Evolutionary conservation across 2,113 vertebrate species (phyloP).

Genomic region (Rhagologus leucostigma): DNA sequence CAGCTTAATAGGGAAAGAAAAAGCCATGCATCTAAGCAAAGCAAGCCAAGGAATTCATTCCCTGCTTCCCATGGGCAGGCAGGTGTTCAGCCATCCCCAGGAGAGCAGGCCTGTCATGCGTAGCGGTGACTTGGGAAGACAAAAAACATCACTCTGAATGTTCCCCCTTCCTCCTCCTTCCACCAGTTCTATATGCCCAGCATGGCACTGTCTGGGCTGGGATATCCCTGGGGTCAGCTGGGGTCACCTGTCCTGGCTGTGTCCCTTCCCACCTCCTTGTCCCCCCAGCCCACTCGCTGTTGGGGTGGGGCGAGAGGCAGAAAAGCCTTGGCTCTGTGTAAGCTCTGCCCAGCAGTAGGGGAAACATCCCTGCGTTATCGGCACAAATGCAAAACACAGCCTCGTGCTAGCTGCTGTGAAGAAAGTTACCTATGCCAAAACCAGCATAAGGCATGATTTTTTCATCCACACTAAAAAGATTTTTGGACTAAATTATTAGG

Average conservation of each 20-base stretch:
- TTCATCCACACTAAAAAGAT: background rate
- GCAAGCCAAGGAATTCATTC: background rate
- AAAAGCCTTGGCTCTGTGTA: background rate
- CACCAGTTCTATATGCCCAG: background rate
- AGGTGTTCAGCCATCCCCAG: background rate
- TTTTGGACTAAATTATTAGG: background rate
- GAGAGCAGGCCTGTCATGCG: background rate
- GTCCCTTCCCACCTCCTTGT: background rate
- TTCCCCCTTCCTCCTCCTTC: background rate
- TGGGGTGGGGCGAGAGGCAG: background rate
- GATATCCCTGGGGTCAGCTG: background rate
- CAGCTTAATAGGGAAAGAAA: background rate
- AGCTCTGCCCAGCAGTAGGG: background rate
- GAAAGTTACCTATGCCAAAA: background rate
- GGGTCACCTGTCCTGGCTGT: background rate
- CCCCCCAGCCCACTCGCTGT: background rate
- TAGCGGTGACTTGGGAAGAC: too few relatives aligned
- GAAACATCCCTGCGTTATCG: background rate
- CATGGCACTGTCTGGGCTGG: background rate
- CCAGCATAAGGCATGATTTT: background rate
- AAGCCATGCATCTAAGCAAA: too few relatives aligned
- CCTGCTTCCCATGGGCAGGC: background rate
- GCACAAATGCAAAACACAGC: background rate
- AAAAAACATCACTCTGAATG: background rate
- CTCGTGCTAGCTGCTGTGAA: background rate